Evolutionary conservation across 2,888 invertebrate genomes (phyloP), one percentile per base, ranked within the genome.

Genomic region (Smittia sp.): DNA sequence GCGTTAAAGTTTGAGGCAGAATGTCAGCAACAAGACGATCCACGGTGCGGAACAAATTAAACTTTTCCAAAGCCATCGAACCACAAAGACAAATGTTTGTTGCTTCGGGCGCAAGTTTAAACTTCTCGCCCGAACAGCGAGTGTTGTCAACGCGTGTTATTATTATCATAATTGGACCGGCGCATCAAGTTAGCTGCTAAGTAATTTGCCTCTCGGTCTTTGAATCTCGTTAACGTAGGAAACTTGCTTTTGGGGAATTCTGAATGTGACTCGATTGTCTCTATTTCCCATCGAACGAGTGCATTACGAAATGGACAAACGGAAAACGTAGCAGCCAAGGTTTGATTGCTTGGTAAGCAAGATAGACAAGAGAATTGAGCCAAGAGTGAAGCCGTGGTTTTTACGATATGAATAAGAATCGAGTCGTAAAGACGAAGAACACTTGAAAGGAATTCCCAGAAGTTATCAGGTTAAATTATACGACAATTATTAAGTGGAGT

Each of bases 251-350:
- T 58, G 58, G 22, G 22, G n/a, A 58, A 58, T 58, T 58, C 22
- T 58, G 58, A 58, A 58, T 58, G 58, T 22, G 18, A 22, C n/a
- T 58, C 22, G 6, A 58, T 58, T 58, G 58, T 58, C 6, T 58
- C 2, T 58, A 18, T 58, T 58, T 18, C 46, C n/a, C 46, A 32
- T 32, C 32, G 32, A 9, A 32, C 9, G 46, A 46, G 11, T 46
- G 46, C 13, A 15, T 46, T 46, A n/a, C 46, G 46, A 46, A 46
- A 58, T 58, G 58, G 22, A 46, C 46, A 46, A 15, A 11, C 15
- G 46, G 15, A 46, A 46, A 46, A 46, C n/a, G 46, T 46, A 46
- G 22, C 20, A 20, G 18, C 22, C 58, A 58, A 58, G 58, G 58
- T 11, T 15, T 46, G 32, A 32, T 32, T 32, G 3, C 32, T 32